phyloP scores from a whole-genome alignment of 30 jellyfish, hydroid and myxozoan genomes.

The Aurelia aurita region DNA sequence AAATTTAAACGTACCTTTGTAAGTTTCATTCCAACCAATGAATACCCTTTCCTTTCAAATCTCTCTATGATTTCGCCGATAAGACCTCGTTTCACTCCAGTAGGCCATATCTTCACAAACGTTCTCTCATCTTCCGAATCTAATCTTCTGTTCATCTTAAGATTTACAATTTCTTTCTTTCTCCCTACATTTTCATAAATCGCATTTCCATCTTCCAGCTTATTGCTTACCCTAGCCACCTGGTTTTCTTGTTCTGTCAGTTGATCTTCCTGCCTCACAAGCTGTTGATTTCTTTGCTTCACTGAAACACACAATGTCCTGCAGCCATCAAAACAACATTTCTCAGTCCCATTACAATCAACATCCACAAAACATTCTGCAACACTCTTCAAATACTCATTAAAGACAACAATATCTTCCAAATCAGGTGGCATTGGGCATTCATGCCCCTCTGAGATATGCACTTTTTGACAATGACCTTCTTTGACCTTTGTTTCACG shows the following conservation, averaged over 20 bases:
- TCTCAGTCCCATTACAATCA: constrained; percentile 30
- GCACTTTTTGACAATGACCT: constrained; percentile 18
- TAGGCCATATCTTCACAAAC: constrained; percentile 84
- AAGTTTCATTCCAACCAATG: constrained; percentile 79
- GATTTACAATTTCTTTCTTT: too few species aligned
- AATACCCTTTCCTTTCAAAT: constrained; percentile 87
- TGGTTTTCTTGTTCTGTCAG: too few species aligned
- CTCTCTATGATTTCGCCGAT: constrained; percentile 79
- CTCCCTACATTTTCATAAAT: too few species aligned
- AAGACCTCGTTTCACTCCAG: constrained; percentile 82
- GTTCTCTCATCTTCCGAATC: constrained; percentile 45
- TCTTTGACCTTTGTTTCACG: not conserved
- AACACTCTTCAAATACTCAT: constrained; percentile 18
- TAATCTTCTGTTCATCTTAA: not conserved
- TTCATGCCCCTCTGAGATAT: not conserved
- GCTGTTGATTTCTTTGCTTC: too few species aligned
- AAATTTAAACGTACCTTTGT: constrained; percentile 36
- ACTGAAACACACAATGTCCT: not conserved
- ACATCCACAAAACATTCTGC: constrained; percentile 45
- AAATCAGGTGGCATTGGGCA: constrained; percentile 34
- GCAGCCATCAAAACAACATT: constrained; percentile 57
- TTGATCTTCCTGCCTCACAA: too few species aligned
- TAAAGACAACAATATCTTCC: constrained; percentile 10
- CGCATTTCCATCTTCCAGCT: too few species aligned
- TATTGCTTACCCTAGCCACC: too few species aligned